phyloP scores from a whole-genome alignment of 2,797 vertebrate genomes.

The Danio albolineatus region DNA sequence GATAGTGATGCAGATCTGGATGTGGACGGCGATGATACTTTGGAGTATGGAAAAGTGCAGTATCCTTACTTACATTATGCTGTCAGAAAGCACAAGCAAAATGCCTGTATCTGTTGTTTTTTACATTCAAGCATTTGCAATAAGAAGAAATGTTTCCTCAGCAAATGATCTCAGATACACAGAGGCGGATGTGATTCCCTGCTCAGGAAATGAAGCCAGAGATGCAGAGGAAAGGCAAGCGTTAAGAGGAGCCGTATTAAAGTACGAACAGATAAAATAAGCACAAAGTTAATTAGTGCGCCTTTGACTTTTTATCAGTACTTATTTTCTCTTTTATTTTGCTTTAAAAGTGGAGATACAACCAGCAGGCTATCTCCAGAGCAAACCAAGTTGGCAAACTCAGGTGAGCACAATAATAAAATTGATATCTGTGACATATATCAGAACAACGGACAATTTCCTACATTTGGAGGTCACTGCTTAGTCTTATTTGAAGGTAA shows the following conservation, averaged over 20 bases:
- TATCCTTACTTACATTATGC: constrained; percentile 80
- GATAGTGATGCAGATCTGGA: constrained; percentile 97
- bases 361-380: constrained; percentile 86
- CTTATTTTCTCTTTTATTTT: constrained; percentile 27
- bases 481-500: too few species aligned
- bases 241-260: constrained; percentile 81
- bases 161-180: constrained; percentile 86
- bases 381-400: constrained; percentile 88
- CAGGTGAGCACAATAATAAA: constrained; percentile 79
- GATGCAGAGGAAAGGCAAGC: constrained; percentile 85
- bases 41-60: constrained; percentile 96
- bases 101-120: not conserved
- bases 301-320: not conserved
- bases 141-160: constrained; percentile 75
- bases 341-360: constrained; percentile 77
- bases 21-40: constrained; percentile 96
- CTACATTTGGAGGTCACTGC: too few species aligned
- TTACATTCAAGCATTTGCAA: constrained; percentile 2
- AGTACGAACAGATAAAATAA: constrained; percentile 73
- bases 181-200: constrained; percentile 94
- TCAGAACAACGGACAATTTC: too few species aligned
- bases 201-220: constrained; percentile 89
- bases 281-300: not conserved
- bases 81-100: not conserved
- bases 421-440: not conserved